Conservation (phyloP, 2,113 vertebrate genomes). For the Pangasianodon gigas region DNA sequence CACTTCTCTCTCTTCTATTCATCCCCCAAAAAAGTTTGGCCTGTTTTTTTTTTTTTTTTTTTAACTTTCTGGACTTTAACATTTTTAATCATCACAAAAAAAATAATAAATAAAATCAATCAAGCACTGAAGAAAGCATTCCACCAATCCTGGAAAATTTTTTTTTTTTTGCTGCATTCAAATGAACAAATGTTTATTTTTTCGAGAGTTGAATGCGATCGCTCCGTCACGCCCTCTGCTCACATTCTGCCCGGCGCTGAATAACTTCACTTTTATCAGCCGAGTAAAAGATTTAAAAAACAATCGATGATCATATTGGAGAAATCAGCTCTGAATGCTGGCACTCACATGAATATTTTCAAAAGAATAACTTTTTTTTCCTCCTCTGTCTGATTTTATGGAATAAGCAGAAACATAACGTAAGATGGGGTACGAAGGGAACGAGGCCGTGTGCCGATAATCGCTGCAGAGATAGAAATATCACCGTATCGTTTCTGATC, state of each 20-base stretch:
- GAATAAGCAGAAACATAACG: background rate
- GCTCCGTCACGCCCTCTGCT: background rate
- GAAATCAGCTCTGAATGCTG: background rate
- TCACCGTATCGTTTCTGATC: too few species aligned
- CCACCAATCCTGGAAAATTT: background rate
- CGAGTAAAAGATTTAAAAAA: background rate
- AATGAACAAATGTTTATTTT: background rate
- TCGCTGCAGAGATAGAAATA: too few species aligned
- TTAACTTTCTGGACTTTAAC: background rate
- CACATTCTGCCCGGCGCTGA: background rate
- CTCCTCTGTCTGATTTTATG: background rate
- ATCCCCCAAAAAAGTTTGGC: background rate
- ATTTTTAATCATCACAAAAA: constrained; percentile 8
- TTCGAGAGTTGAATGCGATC: background rate
- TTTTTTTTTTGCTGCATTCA: background rate
- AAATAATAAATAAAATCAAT: constrained; percentile 19
- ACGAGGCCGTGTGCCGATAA: too few species aligned
- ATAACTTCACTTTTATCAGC: background rate
- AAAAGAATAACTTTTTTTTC: background rate
- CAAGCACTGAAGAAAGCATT: background rate
- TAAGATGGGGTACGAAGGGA: background rate
- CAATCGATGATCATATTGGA: background rate
- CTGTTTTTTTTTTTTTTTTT: background rate
- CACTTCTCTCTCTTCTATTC: background rate
- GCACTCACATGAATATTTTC: background rate